These are phyloP conservation scores for Catostylus mosaicus DNA, from an alignment of 30 jellyfish, hydroid and myxozoan genomes.

Conservation along the genomic window DNA sequence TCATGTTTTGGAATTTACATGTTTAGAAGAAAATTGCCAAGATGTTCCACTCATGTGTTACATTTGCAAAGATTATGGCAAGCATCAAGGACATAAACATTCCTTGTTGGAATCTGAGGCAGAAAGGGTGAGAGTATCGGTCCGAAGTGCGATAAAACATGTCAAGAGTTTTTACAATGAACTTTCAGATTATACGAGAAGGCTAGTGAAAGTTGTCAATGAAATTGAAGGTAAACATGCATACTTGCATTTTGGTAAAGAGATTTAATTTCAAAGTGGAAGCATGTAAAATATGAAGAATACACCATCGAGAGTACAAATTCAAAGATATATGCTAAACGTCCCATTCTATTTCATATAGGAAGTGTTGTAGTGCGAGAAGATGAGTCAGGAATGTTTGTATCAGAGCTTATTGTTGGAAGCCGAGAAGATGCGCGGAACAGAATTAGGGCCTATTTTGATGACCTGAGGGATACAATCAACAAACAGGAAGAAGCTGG, in stretches of 20 bases:
- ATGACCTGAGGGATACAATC: constrained; percentile 92
- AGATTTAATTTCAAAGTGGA: neutral
- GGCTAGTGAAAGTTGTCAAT: constrained; percentile 77
- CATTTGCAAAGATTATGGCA: constrained; percentile 96
- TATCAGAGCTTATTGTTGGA: constrained; percentile 60
- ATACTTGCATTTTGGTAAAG: neutral
- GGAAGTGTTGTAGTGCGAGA: constrained; percentile 68
- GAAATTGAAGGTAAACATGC: constrained; percentile 88
- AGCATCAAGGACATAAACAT: constrained; percentile 96
- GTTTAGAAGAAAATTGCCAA: constrained; percentile 90
- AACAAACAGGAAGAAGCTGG: constrained; percentile 96
- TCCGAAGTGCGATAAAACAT: constrained; percentile 86
- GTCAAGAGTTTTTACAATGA: constrained; percentile 85
- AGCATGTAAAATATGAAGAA: neutral
- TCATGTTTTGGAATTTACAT: constrained; percentile 94
- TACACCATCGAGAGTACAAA: neutral
- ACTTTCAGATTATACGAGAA: constrained; percentile 82
- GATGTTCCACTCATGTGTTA: constrained; percentile 92
- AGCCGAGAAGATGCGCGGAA: constrained; percentile 92
- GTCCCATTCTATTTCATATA: neutral
- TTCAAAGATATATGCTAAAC: too few relatives aligned
- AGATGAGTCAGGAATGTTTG: constrained; percentile 58
- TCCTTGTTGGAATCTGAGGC: constrained; percentile 91
- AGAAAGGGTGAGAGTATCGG: constrained; percentile 82
- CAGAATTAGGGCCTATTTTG: constrained; percentile 79